Evolutionary conservation across 2,888 invertebrate genomes (phyloP), one percentile per base, ranked within the genome.

Genomic region (Brachyptera risi): DNA sequence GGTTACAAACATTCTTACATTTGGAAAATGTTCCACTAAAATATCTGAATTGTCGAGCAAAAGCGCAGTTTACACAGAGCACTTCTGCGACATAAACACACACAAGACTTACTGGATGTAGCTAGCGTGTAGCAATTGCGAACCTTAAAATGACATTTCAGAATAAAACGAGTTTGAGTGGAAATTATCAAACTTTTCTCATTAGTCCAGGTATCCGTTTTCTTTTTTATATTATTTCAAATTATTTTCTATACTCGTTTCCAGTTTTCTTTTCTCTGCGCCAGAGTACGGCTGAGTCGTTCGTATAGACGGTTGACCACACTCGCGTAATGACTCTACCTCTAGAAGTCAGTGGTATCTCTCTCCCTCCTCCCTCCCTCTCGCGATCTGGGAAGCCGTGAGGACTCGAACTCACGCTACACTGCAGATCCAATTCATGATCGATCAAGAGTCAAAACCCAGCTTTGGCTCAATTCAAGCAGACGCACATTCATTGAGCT

Each of bases 401-500:
- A 24, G 26, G 31, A 17, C 26, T 11, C 49, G 9, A 13, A 26
- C 23, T 15, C 50, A 27, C 27, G 31, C 27, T 21, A 11, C 49
- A 26, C n/a, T 49, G 49, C 26, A 23, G 27, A 5, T 51, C 17
- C 50, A 27, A 27, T 7, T 26, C 37, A 11, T 54, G 54, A 37
- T 54, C 37, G 54, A 54, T 54, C 37, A 54, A 17, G 24, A 37
- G 54, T 54, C 54, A 54, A 54, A 54, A 54, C 54, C 35, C 50
- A 51, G 17, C 50, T 26, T 44, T 17, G 37, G 54, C 54, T 15
- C 37, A 17, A 37, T 21, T 35, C 19, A 23, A 37, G 37, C 54
- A 37, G 23, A 35, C 37, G 19, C n/a, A n/a, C 51, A 31, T 51
- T 51, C 37, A 37, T 37, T 21, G 24, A n/a, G n/a, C n/a, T n/a